Evolutionary conservation across 2,113 vertebrate genomes (phyloP).

Genomic region (Bujurquina vittata): DNA sequence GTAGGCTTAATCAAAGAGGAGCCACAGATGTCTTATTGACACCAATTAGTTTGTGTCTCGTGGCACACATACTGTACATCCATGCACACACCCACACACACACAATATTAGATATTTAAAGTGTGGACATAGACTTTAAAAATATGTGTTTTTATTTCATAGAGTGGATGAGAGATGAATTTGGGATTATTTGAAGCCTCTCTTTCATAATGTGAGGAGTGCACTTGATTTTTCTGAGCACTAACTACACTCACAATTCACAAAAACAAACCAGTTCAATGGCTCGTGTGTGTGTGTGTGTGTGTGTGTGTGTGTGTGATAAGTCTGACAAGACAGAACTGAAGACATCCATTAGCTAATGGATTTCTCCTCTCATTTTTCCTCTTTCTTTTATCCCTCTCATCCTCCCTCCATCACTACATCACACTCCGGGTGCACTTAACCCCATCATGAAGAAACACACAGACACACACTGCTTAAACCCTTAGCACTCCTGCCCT

Average conservation of each 20-base stretch:
- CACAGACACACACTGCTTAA: constrained; percentile 10
- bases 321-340: constrained; percentile 81
- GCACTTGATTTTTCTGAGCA: constrained; percentile 21
- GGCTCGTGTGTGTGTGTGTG: neutral
- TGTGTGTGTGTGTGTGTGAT: constrained; percentile 23
- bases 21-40: constrained; percentile 79
- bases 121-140: constrained; percentile 9
- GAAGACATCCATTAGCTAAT: constrained; percentile 95
- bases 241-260: neutral
- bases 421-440: constrained; percentile 80
- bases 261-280: constrained; percentile 4
- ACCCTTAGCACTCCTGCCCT: neutral
- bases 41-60: constrained; percentile 75
- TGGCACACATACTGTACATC: constrained; percentile 18
- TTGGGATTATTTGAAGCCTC: constrained; percentile 28
- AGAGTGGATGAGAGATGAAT: constrained; percentile 16
- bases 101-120: neutral
- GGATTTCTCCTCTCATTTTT: constrained; percentile 80
- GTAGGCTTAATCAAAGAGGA: constrained; percentile 76
- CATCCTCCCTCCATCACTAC: constrained; percentile 67
- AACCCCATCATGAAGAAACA: constrained; percentile 70
- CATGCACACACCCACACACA: neutral
- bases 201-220: constrained; percentile 16
- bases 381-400: constrained; percentile 62
- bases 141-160: neutral